Evolutionary conservation across 1,140 invertebrate genomes (phyloP), one percentile per base, ranked within the genome.

Genomic region (Asobara japonica): DNA sequence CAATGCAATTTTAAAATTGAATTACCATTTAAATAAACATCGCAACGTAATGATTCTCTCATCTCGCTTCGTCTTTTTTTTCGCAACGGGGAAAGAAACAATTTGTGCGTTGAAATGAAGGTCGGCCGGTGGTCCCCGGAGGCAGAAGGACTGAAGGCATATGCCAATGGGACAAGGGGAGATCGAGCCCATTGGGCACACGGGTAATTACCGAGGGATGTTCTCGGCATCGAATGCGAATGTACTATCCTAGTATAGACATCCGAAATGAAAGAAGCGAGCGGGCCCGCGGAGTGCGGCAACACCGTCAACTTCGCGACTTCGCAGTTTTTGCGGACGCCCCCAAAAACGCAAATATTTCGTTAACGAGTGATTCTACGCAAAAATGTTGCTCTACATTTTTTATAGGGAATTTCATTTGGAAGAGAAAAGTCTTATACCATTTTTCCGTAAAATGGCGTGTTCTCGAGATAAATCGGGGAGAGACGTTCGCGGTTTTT

Each of bases 121-220:
- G 66, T 65, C 61, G 67, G 31, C 72, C 18, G 31, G 56, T 29
- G 61, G 65, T 56, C 60, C 27, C 29, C 29, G 60, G 27, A 62
- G 70, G 45, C 48, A 48, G 11, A 66, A 71, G n/a, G 70, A 65
- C 30, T 36, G 61, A 51, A 65, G 68, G 82, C 83, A 83, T 84
- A 82, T 83, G 82, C 81, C 79, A 75, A 78, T 79, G 78, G 77
- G 74, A 76, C 71, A 27, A 45, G 22, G 45, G 30, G n/a, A n/a
- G n/a, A n/a, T n/a, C n/a, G n/a, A n/a, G 11, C 25, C 41, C 16
- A 30, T 41, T 48, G 16, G 77, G 78, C 78, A 77, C 77, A 80
- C 73, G 78, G 82, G 84, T 82, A 85, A 87, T 86, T 84, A 85
- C 81, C n/a, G 81, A 87, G 85, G 83, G 84, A 85, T 86, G 84